Evolutionary conservation across 2,888 invertebrate species (phyloP).

Genomic region (Drosophila diplacantha): DNA sequence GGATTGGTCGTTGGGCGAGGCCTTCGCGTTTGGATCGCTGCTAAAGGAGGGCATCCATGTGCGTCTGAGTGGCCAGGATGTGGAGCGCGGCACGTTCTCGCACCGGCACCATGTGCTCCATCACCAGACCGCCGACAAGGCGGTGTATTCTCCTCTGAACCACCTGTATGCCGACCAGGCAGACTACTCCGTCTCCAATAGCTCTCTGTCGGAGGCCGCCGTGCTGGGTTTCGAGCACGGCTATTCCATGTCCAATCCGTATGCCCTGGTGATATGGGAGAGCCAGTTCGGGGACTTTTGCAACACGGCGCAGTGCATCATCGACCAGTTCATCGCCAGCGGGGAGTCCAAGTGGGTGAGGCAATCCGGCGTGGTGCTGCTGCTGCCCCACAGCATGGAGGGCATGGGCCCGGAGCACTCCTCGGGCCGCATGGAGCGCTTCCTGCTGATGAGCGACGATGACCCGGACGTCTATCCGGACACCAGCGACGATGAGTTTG

Average conservation of each 20-base stretch:
- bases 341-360: neutral
- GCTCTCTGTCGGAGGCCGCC: neutral
- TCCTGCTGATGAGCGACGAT: neutral
- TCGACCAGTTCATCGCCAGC: neutral
- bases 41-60: neutral
- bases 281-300: neutral
- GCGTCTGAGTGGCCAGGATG: neutral
- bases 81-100: neutral
- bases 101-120: neutral
- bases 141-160: neutral
- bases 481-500: neutral
- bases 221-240: neutral
- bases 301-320: neutral
- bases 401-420: neutral
- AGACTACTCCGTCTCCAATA: neutral
- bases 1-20: neutral
- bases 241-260: neutral
- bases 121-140: neutral
- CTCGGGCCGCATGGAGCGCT: neutral
- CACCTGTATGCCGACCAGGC: neutral
- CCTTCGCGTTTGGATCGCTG: neutral
- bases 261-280: neutral
- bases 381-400: neutral
- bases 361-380: neutral
- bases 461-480: neutral